Percentiles rank a stretch among this genome's conserved stretches.
These are phyloP conservation scores for Octodon degus DNA, from an alignment of 2,113 vertebrate genomes.

Conservation along the genomic window DNA sequence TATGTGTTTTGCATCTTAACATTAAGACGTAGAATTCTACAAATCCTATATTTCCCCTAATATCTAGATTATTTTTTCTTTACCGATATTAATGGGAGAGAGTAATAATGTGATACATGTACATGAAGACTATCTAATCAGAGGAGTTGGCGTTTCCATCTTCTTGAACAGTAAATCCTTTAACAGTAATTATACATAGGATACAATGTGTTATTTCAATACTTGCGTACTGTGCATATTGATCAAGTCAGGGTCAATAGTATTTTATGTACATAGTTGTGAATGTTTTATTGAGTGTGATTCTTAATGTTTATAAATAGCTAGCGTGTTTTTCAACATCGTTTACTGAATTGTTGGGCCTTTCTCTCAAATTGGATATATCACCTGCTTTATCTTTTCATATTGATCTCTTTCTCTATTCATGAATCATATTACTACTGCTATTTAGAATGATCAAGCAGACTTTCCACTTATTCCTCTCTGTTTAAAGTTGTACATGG, in stretches of 20 bases:
- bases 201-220: background rate
- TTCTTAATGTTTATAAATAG: conserved; percentile 28
- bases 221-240: no score
- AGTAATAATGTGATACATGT: no score
- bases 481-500: background rate
- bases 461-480: background rate
- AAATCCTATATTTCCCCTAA: background rate
- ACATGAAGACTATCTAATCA: background rate
- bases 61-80: background rate
- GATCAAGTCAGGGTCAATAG: background rate
- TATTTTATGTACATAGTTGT: background rate
- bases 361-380: background rate
- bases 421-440: background rate
- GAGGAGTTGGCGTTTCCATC: background rate
- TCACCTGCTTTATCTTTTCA: conserved; percentile 9
- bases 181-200: background rate
- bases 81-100: background rate
- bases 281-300: conserved; percentile 19
- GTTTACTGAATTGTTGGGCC: background rate
- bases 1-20: background rate
- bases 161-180: background rate
- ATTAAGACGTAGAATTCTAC: background rate
- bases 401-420: background rate
- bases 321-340: background rate
- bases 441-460: background rate